Base-by-base conservation (phyloP, 2,113 vertebrate species). In the Zosterops japonicus region DNA sequence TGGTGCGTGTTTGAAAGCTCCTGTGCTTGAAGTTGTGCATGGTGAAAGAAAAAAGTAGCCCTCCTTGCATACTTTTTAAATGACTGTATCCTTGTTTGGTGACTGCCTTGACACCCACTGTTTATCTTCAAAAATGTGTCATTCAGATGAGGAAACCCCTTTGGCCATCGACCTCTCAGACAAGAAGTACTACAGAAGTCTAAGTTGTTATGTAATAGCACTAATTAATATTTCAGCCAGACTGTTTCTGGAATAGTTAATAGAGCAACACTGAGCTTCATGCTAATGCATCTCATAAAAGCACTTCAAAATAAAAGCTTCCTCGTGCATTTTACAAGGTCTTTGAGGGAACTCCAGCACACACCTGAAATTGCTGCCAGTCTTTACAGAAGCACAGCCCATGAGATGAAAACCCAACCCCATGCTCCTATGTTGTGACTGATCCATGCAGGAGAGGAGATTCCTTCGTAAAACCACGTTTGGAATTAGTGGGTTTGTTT, bases 171-270 rank as follows among this genome's bases (percentile, higher is more conserved):
- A 1, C 41, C 36, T 41, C 80, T 61, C 59, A 65, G 65, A 85
- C 14, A 47, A 79, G 53, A 94, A 41, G 57, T n/a, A 29, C 53
- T 71, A 61, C 33, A 75, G 77, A 94, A 76, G 63, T 85, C 64
- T 81, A 72, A 89, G 39, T 22, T 68, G 47, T 89, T 94, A 87
- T 14, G 49, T 89, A 89, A 94, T 55, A 85, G 35, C 4, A 19
- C n/a, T 94, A 94, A 94, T 92, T 93, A 94, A 80, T 87, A 80
- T 69, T 94, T 92, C 59, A 83, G 36, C 82, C 64, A 78, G 56
- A 53, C 52, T 41, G n/a, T 47, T 95, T 95, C 72, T 94, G 91
- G 75, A 94, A 86, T 25, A 83, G 57, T 83, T 86, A 80, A 67
- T 9, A 81, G 25, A 93, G 57, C 64, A 87, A 70, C 53, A 50